Evolutionary conservation across 1,140 invertebrate genomes (phyloP).

Genomic region (Drosophila carrolli): DNA sequence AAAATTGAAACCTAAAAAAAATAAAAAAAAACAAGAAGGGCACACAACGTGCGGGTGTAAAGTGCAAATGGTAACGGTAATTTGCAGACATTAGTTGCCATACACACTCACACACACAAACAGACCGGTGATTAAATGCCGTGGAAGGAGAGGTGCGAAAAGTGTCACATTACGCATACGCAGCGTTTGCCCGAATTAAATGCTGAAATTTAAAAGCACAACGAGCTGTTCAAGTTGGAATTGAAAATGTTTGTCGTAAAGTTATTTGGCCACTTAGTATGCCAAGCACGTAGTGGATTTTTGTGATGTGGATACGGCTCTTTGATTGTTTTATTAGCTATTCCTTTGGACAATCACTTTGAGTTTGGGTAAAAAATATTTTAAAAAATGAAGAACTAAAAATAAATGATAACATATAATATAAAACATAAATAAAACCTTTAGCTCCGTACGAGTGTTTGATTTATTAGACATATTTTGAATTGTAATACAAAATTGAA

Average conservation of each 20-base stretch:
- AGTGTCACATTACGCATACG: constrained; percentile 71
- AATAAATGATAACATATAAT: neutral
- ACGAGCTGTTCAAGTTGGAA: constrained; percentile 46
- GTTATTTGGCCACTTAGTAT: constrained; percentile 23
- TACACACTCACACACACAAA: constrained; percentile 22
- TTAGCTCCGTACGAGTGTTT: too few relatives aligned
- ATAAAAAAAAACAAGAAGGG: constrained; percentile 9
- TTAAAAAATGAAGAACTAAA: neutral
- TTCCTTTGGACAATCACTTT: constrained; percentile 1
- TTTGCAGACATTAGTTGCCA: constrained; percentile 73
- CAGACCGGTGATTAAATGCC: constrained; percentile 62
- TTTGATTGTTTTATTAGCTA: constrained; percentile 60
- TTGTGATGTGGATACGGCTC: constrained; percentile 48
- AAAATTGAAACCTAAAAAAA: constrained; percentile 33
- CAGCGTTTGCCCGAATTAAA: constrained; percentile 58
- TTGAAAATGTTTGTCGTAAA: constrained; percentile 40
- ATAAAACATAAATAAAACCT: too few relatives aligned
- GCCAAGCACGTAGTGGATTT: constrained; percentile 36
- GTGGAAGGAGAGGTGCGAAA: constrained; percentile 27
- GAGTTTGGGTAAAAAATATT: neutral
- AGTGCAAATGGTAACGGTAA: constrained; percentile 64
- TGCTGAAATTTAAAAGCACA: constrained; percentile 50
- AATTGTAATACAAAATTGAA: too few relatives aligned
- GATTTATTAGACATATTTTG: too few relatives aligned
- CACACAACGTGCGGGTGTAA: constrained; percentile 33